These are phyloP conservation scores for Microplitis manilae DNA, from an alignment of 2,888 invertebrate genomes.

Conservation along the genomic window DNA sequence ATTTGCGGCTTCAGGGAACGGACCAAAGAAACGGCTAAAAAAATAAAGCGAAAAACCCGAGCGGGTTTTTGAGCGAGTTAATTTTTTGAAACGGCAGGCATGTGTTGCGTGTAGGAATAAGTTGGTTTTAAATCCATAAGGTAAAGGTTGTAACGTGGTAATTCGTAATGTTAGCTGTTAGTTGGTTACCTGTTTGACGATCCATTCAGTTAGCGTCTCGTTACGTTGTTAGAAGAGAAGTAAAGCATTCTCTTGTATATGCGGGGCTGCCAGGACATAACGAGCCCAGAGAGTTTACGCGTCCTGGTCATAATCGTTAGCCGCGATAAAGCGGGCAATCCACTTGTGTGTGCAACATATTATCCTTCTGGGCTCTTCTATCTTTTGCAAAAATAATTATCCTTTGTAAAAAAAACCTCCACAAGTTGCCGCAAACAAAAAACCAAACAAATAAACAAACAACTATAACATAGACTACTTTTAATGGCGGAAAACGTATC, in stretches of 20 bases:
- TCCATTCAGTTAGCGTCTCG: not conserved
- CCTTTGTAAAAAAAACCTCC: not conserved
- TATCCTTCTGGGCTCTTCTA: not conserved
- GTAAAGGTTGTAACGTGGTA: slow-evolving; percentile 13
- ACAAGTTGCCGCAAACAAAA: not conserved
- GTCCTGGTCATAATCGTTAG: slow-evolving; percentile 36
- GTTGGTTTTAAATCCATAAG: not conserved
- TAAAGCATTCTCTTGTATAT: slow-evolving; percentile 18
- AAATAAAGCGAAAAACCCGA: not conserved
- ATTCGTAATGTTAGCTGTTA: slow-evolving; percentile 3
- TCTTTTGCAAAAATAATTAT: slow-evolving; percentile 2
- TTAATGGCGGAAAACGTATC: slow-evolving; percentile 12
- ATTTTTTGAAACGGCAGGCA: not conserved
- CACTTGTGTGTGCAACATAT: not conserved
- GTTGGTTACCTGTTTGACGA: slow-evolving; percentile 17
- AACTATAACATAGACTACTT: not conserved
- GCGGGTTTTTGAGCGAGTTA: not conserved
- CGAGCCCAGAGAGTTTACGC: slow-evolving; percentile 27
- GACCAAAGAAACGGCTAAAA: not conserved
- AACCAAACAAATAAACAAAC: slow-evolving; percentile 21
- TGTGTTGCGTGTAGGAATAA: too few relatives aligned
- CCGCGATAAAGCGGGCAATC: slow-evolving; percentile 22
- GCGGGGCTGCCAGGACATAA: slow-evolving; percentile 11
- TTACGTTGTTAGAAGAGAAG: slow-evolving; percentile 24
- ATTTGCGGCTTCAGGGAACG: not conserved